Base-by-base conservation (phyloP, 2,113 vertebrate genomes). In the Anoplopoma fimbria region DNA sequence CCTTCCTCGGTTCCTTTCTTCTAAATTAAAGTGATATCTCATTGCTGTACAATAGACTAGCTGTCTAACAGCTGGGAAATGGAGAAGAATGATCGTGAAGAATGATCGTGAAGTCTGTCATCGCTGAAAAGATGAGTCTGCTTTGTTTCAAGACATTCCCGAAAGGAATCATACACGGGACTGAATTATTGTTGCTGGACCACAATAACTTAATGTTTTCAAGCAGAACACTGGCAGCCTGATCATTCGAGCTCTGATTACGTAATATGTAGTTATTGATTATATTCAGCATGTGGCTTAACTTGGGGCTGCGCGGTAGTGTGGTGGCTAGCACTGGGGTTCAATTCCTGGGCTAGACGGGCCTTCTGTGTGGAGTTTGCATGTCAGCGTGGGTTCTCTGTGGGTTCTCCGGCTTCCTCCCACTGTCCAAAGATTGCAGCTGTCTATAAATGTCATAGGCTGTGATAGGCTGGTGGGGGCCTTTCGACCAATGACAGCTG, bases 1-100 rank as follows among this genome's bases (percentile, higher is more conserved):
- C 86, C 70, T n/a, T 82, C 62, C n/a, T 51, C 58, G 81, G 71
- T 88, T 82, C 79, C 81, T 84, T 80, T 82, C 81, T 85, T 89
- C 87, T 81, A 94, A 92, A 93, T 93, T 86, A 91, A 94, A 92
- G 91, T 81, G 82, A 91, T 90, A 90, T 84, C 90, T 93, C 86
- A 91, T 81, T 90, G 87, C 69, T 64, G 88, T 83, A 85, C 88
- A 86, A 85, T 71, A 84, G 71, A 74, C 45, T 77, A 4, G 67
- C 86, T 88, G 81, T 89, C 76, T 63, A 84, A 82, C 86, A 65
- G 83, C 78, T 77, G 69, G 53, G 60, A 77, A 85, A 87, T 77
- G 68, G 69, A 85, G 81, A 88, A 76, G 60, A 69, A 83, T 88
- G 75, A 90, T 87, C 68, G 71, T 27, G 67, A 82, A 71, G 69